Evolutionary conservation across 2,113 vertebrate species (phyloP).

Genomic region (Axis porcinus): DNA sequence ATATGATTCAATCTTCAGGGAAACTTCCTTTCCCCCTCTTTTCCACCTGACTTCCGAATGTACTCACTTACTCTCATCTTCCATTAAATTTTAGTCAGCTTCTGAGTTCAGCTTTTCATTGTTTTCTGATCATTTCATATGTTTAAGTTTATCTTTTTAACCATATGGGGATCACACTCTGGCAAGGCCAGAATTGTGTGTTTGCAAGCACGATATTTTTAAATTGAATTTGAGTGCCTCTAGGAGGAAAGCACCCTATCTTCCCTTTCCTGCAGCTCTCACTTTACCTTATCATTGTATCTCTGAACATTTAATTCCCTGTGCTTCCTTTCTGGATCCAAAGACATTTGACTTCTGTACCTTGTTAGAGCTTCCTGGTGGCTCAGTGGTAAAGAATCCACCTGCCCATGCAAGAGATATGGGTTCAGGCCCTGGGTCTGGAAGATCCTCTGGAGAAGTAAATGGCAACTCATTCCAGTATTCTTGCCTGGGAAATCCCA

Average conservation of each 20-base stretch:
- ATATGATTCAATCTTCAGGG: neutral
- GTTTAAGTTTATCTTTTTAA: neutral
- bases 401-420: neutral
- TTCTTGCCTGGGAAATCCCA: neutral
- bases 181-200: neutral
- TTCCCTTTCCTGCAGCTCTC: neutral
- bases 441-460: neutral
- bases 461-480: neutral
- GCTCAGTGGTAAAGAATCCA: neutral
- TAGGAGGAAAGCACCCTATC: neutral
- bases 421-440: rapidly evolving
- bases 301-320: neutral
- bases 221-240: neutral
- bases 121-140: neutral
- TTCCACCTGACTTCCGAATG: neutral
- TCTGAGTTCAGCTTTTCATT: neutral
- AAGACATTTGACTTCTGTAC: neutral
- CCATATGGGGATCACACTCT: neutral
- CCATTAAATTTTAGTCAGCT: neutral
- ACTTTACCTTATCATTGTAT: neutral
- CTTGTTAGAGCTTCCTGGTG: neutral
- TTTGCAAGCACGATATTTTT: neutral
- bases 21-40: neutral
- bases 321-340: neutral
- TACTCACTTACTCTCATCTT: neutral